These are phyloP conservation scores for Acronicta leporina DNA, from an alignment of 2,888 invertebrate species.

Conservation along the genomic window DNA sequence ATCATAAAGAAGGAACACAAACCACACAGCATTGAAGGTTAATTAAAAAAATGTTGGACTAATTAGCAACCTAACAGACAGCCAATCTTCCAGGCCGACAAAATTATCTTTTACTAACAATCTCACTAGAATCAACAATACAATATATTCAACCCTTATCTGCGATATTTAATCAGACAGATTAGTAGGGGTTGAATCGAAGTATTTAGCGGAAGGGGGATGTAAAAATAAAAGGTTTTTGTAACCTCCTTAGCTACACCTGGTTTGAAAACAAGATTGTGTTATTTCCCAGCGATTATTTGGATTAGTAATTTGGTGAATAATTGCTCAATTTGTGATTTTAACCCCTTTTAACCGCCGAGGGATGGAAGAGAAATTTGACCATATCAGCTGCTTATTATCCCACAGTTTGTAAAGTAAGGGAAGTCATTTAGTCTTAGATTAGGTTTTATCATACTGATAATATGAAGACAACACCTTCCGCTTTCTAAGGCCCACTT, in stretches of 20 bases:
- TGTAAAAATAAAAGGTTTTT: conserved; percentile 60
- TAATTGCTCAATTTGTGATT: conserved; percentile 52
- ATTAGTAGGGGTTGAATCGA: conserved; percentile 57
- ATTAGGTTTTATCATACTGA: conserved; percentile 1
- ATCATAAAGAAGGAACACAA: too few species aligned
- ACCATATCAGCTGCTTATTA: conserved; percentile 32
- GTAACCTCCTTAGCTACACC: conserved; percentile 39
- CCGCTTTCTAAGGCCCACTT: not conserved
- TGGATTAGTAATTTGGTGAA: conserved; percentile 41
- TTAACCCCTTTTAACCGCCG: conserved; percentile 41
- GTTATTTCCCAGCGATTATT: conserved; percentile 53
- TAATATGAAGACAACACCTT: not conserved
- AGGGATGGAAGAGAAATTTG: conserved; percentile 6
- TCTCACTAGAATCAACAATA: conserved; percentile 42
- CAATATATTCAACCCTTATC: conserved; percentile 62
- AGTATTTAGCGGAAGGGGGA: conserved; percentile 61
- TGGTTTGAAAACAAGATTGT: conserved; percentile 49
- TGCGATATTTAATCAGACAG: conserved; percentile 68
- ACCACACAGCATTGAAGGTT: too few species aligned
- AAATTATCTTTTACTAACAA: conserved; percentile 33
- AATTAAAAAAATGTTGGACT: not conserved
- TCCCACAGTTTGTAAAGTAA: conserved; percentile 38
- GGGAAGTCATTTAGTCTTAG: conserved; percentile 21
- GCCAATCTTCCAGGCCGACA: not conserved
- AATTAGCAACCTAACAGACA: conserved; percentile 5